Percentiles rank a stretch among this genome's conserved stretches.
phyloP scores from a whole-genome alignment of 1,140 invertebrate species.

The Procambarus clarkii region DNA sequence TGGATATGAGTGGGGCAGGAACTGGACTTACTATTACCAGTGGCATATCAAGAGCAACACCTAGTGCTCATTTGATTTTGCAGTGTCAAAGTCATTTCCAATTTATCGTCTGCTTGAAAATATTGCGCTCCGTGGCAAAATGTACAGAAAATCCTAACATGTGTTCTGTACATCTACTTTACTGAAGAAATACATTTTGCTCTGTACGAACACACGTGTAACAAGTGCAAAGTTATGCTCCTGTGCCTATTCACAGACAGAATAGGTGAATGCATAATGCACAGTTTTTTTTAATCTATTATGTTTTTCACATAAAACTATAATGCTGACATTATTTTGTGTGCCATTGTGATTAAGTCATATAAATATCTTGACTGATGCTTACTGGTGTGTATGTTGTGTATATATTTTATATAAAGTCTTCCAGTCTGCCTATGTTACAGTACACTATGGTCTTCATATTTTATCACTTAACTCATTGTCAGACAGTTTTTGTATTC shows the following conservation, averaged over 20 bases:
- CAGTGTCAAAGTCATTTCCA: neutral
- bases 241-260: constrained; percentile 31
- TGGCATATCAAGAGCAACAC: neutral
- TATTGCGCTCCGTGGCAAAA: constrained; percentile 18
- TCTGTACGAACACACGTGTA: constrained; percentile 12
- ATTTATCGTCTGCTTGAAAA: neutral
- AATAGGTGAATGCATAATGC: constrained; percentile 42
- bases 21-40: neutral
- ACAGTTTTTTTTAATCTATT: constrained; percentile 8
- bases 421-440: constrained; percentile 16
- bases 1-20: neutral
- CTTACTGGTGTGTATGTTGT: constrained; percentile 28
- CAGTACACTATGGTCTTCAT: no score
- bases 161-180: neutral
- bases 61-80: neutral
- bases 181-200: constrained; percentile 41
- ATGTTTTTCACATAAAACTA: neutral
- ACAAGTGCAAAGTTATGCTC: constrained; percentile 6
- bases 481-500: no score
- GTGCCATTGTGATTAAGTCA: constrained; percentile 44
- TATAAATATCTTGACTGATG: neutral
- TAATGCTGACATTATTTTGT: constrained; percentile 16
- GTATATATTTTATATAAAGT: constrained; percentile 33
- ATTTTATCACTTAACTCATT: no score
- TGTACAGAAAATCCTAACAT: neutral